Percentiles rank a stretch among this genome's conserved stretches.
phyloP scores from a whole-genome alignment of 2,797 vertebrate species.

The Ptychadena robeensis region DNA sequence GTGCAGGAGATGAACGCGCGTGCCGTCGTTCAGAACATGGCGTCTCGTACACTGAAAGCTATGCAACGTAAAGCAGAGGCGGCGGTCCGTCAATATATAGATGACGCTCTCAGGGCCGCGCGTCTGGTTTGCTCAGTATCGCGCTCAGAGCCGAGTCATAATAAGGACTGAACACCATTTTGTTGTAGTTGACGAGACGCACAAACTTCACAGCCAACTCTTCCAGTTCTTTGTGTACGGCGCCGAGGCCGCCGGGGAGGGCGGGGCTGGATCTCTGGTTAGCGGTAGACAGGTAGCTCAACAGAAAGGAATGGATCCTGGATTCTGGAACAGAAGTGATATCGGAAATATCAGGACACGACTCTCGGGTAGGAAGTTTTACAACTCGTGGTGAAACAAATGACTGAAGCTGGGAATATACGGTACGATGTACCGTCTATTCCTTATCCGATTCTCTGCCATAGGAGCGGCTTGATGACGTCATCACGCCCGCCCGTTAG shows the following conservation, averaged over 20 bases:
- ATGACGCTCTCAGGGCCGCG: constrained; percentile 38
- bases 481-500: too few species aligned
- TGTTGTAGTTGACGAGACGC: constrained; percentile 94
- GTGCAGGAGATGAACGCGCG: not conserved
- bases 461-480: too few species aligned
- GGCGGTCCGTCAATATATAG: not conserved
- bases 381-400: too few species aligned
- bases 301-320: constrained; percentile 86
- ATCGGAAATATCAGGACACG: not conserved
- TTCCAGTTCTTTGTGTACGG: constrained; percentile 88
- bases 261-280: constrained; percentile 78
- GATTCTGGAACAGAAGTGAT: constrained; percentile 76
- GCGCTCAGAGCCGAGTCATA: constrained; percentile 88
- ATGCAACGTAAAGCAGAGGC: not conserved
- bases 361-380: too few species aligned
- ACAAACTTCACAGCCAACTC: constrained; percentile 84
- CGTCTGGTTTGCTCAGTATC: constrained; percentile 71
- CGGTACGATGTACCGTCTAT: too few species aligned
- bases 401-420: too few species aligned
- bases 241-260: constrained; percentile 86
- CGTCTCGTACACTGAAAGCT: constrained; percentile 4
- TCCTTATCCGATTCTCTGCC: too few species aligned
- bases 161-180: constrained; percentile 93
- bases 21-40: not conserved
- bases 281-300: constrained; percentile 82